These are phyloP conservation scores for Acanthosepion esculentum DNA, from an alignment of 2,888 invertebrate genomes.

Conservation along the genomic window DNA sequence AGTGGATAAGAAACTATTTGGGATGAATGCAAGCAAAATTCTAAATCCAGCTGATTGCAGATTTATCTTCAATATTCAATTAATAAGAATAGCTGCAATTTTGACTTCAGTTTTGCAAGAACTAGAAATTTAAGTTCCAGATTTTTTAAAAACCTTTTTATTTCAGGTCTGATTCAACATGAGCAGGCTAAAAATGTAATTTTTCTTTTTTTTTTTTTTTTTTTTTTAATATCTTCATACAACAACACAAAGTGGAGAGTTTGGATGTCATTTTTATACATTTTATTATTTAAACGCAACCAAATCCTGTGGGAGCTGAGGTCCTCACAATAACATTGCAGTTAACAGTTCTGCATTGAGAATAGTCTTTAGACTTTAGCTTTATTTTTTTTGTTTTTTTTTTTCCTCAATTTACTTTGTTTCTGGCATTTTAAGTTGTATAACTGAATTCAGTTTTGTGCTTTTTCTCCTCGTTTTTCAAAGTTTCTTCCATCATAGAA, in stretches of 20 bases:
- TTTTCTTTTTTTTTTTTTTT: neutral
- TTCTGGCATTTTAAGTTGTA: neutral
- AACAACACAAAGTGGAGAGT: neutral
- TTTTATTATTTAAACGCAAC: slow-evolving; percentile 33
- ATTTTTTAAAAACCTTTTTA: no score
- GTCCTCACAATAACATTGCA: neutral
- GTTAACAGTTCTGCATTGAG: neutral
- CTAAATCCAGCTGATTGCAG: neutral
- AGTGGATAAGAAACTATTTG: neutral
- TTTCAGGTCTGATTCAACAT: no score
- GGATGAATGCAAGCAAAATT: neutral
- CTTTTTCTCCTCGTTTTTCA: neutral
- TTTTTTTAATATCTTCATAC: neutral
- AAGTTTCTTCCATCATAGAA: neutral
- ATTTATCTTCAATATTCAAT: neutral
- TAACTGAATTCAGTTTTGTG: neutral
- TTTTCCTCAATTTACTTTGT: neutral
- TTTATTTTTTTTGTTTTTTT: neutral
- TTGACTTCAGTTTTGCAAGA: neutral
- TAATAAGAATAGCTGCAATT: neutral
- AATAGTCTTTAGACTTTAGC: neutral
- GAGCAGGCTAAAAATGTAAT: neutral
- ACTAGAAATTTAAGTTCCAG: neutral
- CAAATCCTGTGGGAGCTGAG: neutral
- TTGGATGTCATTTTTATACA: neutral